These are phyloP conservation scores for Brachionichthys hirsutus DNA, from an alignment of 2,113 vertebrate species.

Conservation along the genomic window DNA sequence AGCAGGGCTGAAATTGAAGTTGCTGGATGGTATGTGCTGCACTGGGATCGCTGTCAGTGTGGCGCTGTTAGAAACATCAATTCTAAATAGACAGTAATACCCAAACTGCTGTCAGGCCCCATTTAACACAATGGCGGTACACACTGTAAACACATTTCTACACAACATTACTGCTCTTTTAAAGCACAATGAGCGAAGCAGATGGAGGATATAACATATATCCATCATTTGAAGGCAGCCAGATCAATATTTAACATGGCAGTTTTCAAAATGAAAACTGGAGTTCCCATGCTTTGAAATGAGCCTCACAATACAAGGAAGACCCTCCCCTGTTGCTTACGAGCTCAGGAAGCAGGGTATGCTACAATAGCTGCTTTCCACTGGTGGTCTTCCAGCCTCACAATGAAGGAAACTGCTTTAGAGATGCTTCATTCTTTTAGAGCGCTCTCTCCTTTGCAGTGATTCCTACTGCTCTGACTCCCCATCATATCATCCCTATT, in stretches of 20 bases:
- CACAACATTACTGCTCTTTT: neutral
- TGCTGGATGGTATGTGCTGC: slow-evolving; percentile 43
- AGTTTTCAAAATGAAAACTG: slow-evolving; percentile 70
- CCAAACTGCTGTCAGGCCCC: no score
- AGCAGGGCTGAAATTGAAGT: slow-evolving; percentile 61
- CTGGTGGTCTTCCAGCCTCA: no score
- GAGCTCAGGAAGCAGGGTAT: slow-evolving; percentile 90
- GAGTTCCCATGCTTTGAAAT: slow-evolving; percentile 81
- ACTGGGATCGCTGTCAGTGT: slow-evolving; percentile 47
- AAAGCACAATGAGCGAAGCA: slow-evolving; percentile 2
- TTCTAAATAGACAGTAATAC: no score
- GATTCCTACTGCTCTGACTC: no score
- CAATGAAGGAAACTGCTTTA: no score
- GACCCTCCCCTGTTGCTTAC: slow-evolving; percentile 86
- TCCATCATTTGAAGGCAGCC: neutral
- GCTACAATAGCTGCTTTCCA: slow-evolving; percentile 70
- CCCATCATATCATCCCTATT: neutral
- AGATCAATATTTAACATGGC: neutral
- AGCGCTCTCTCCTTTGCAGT: no score
- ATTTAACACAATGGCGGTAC: no score
- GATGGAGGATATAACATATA: neutral
- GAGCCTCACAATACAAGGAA: slow-evolving; percentile 79
- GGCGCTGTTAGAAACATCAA: no score
- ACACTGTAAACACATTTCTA: no score
- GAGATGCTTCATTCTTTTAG: no score